Conservation (phyloP, 2,888 invertebrate species). For the Epirrhoe tristata region DNA sequence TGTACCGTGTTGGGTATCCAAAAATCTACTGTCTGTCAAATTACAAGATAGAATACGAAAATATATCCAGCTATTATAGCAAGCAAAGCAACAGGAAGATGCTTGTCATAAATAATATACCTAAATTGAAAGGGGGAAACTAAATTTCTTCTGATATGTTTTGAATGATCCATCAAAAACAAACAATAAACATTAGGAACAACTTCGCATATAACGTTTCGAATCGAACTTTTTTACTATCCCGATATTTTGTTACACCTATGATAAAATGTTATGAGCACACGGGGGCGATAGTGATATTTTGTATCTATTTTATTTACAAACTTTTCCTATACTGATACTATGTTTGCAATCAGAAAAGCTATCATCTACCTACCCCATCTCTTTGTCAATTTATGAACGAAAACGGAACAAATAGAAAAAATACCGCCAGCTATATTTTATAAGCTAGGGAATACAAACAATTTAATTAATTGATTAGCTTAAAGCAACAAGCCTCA, state of each 20-base stretch:
- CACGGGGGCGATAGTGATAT: conserved; percentile 60
- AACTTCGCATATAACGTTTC: conserved; percentile 70
- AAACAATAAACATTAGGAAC: conserved; percentile 67
- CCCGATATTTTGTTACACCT: conserved; percentile 80
- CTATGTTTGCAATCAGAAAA: conserved; percentile 68
- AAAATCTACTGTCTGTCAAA: too few relatives aligned
- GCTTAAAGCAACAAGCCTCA: conserved; percentile 72
- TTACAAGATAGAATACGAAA: too few relatives aligned
- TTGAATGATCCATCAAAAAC: conserved; percentile 63
- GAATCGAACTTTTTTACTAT: conserved; percentile 75
- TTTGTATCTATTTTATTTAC: conserved; percentile 81
- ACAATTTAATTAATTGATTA: conserved; percentile 81
- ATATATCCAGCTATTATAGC: too few relatives aligned
- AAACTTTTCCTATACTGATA: conserved; percentile 74
- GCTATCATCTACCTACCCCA: conserved; percentile 55
- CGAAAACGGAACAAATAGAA: conserved; percentile 38
- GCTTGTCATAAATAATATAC: not conserved
- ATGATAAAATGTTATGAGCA: conserved; percentile 81
- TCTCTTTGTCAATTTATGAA: conserved; percentile 52
- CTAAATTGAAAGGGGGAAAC: conserved; percentile 12
- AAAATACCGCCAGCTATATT: conserved; percentile 41
- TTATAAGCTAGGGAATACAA: conserved; percentile 56
- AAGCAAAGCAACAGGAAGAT: not conserved
- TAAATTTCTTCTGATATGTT: conserved; percentile 46
- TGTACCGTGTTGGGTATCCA: too few relatives aligned